phyloP scores from a whole-genome alignment of 2,797 vertebrate species.

The Rhyacichthys aspro region DNA sequence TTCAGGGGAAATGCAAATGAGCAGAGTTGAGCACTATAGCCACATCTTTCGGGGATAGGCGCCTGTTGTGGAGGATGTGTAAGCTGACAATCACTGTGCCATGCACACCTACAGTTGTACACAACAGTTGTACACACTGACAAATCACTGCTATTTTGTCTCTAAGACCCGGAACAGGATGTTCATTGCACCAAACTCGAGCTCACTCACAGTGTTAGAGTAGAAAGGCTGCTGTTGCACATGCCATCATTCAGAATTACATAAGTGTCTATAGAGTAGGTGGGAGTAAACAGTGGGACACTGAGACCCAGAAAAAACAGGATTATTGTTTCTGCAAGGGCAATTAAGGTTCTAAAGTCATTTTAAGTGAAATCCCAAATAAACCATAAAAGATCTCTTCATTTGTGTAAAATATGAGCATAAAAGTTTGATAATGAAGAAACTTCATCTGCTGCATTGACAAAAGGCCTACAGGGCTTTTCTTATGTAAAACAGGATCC shows the following conservation, averaged over 20 bases:
- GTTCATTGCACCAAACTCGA: conserved; percentile 32
- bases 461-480: neutral
- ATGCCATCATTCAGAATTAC: conserved; percentile 52
- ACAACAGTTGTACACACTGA: conserved; percentile 4
- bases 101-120: conserved; percentile 3
- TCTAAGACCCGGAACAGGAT: conserved; percentile 32
- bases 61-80: conserved; percentile 49
- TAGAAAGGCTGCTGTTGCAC: conserved; percentile 34
- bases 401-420: conserved; percentile 10
- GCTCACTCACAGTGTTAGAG: conserved; percentile 19
- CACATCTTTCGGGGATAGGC: conserved; percentile 46
- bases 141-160: conserved; percentile 13
- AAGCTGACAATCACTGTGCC: conserved; percentile 6
- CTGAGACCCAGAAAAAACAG: conserved; percentile 15
- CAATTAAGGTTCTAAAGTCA: conserved; percentile 10
- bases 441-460: conserved; percentile 39
- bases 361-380: conserved; percentile 5
- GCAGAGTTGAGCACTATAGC: conserved; percentile 28
- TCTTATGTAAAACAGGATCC: neutral
- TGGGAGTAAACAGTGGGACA: conserved; percentile 37
- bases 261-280: conserved; percentile 60
- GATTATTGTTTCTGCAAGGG: conserved; percentile 1
- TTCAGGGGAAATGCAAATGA: conserved; percentile 66
- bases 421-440: conserved; percentile 52
- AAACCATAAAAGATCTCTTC: neutral